Evolutionary conservation across 2,888 invertebrate species (phyloP), one percentile per base, ranked within the genome.

Genomic region (Agonum fuliginosum): DNA sequence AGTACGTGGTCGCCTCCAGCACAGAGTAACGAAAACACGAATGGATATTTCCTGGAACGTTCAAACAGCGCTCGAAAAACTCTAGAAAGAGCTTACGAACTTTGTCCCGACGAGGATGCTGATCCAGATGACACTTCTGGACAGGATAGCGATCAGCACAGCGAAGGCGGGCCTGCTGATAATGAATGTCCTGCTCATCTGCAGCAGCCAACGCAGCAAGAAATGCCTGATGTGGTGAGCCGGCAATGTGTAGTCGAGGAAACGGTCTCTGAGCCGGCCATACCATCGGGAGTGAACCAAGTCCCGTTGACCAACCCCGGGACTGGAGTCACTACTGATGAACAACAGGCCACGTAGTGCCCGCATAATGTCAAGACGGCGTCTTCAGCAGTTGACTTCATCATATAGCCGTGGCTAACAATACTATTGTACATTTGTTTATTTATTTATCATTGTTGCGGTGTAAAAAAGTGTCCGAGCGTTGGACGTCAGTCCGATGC

Each of bases 1-100:
- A 95, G 93, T 84, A 95, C 95, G 79, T 97, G 97, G 96, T 97
- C 97, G 84, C 96, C 96, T 4, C 97, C 97, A 14, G 94, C 96
- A 19, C 96, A 96, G 82, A 97, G 97, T 75, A 98, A 98, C 87
- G 98, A 98, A 85, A 95, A 95, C 17, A 95, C 97, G 34, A 97
- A 96, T 85, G 97, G 97, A 71, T 98, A 95, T 87, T 97, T 96
- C 89, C 88, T 98, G 81, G 98, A 98, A 86, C 91, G 98, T 80
- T 97, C 97, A 80, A 96, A 95, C 85, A 97, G 97, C 80, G 98
- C 98, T 0, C 91, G 95, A 80, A 94, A 95, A 85, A 97, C 96
- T 0, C 89, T 98, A 78, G 92, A 94, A 80, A 90, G 93, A 84
- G 95, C 95, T 3, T 90, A 91, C 80, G 94, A 94, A 83, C 87